These are phyloP conservation scores for Acipenser transmontanus DNA, from an alignment of 2,797 vertebrate species.

Conservation along the genomic window DNA sequence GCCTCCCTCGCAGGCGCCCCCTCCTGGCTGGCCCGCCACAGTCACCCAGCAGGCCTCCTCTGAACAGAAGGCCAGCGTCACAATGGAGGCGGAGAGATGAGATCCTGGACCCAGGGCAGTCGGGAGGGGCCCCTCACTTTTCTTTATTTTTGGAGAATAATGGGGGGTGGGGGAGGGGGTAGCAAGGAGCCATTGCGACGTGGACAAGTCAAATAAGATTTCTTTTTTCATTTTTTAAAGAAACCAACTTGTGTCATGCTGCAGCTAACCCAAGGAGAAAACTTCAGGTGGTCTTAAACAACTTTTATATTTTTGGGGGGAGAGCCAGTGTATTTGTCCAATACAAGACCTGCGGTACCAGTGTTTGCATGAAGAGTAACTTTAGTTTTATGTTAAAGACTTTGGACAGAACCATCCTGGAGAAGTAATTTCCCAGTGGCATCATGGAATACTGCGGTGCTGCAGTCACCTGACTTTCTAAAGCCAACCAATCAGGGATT, in stretches of 20 bases:
- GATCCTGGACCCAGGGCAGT: conserved; percentile 41
- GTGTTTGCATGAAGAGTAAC: conserved; percentile 28
- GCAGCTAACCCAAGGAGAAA: too few relatives aligned
- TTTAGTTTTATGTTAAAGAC: too few relatives aligned
- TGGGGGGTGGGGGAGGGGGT: neutral
- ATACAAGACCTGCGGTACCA: conserved; percentile 38
- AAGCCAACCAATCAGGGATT: conserved; percentile 74
- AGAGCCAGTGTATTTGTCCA: too few relatives aligned
- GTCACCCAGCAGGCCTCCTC: conserved; percentile 69
- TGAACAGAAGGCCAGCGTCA: conserved; percentile 87
- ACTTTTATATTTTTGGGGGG: too few relatives aligned
- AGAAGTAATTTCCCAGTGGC: conserved; percentile 31
- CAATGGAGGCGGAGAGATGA: conserved; percentile 97
- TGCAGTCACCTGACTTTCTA: conserved; percentile 68
- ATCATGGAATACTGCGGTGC: conserved; percentile 59
- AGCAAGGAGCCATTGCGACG: neutral
- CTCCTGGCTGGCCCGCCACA: conserved; percentile 70
- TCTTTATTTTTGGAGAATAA: neutral
- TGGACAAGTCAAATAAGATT: neutral
- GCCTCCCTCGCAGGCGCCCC: conserved; percentile 54
- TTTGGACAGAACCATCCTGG: conserved; percentile 13
- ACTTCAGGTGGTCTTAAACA: too few relatives aligned
- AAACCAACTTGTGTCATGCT: too few relatives aligned
- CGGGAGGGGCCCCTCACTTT: neutral
- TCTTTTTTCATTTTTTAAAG: neutral